Percentiles rank a stretch among this genome's conserved stretches.
Conservation (phyloP, 2,797 vertebrate genomes). For the Anas bernieri region DNA sequence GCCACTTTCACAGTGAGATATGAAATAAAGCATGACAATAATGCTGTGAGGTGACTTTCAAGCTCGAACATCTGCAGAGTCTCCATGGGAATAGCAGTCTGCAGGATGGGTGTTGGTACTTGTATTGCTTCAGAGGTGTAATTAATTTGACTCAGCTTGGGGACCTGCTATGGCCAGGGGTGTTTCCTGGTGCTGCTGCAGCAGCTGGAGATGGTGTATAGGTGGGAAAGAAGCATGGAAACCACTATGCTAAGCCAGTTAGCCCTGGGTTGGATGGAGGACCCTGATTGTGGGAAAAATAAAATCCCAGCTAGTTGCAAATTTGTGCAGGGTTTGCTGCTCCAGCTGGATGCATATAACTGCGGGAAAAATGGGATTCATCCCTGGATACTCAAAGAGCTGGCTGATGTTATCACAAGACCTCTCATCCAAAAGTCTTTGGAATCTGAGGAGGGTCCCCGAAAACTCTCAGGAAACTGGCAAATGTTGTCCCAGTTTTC, state of each 20-base stretch:
- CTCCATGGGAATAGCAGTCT: not conserved
- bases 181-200: not conserved
- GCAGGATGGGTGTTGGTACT: not conserved
- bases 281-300: too few species aligned
- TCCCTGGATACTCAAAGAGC: too few species aligned
- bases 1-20: not conserved
- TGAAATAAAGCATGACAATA: not conserved
- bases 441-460: too few species aligned
- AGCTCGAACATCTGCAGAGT: not conserved
- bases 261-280: too few species aligned
- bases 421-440: too few species aligned
- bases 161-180: not conserved
- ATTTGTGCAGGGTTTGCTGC: too few species aligned
- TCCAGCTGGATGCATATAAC: too few species aligned
- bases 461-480: too few species aligned
- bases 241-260: not conserved
- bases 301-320: too few species aligned
- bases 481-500: too few species aligned
- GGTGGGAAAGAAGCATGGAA: not conserved
- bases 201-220: not conserved
- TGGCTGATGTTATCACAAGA: too few species aligned
- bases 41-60: not conserved
- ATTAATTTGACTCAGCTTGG: not conserved
- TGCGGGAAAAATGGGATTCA: too few species aligned
- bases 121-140: not conserved